phyloP scores from a whole-genome alignment of 2,888 invertebrate genomes.

The Pseudeuparius sepicola region DNA sequence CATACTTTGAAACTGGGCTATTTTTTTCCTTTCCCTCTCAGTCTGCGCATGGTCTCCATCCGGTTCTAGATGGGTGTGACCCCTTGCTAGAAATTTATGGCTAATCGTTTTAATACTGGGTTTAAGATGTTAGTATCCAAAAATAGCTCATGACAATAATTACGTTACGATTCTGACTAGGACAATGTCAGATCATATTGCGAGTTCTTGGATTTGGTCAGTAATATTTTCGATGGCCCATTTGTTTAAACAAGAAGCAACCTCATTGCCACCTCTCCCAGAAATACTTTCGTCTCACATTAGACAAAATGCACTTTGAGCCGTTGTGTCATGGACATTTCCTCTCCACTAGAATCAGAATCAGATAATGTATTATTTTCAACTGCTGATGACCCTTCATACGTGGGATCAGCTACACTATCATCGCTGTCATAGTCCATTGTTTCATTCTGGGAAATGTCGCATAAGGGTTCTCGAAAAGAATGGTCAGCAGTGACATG shows the following conservation, averaged over 20 bases:
- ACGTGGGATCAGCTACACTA: no score
- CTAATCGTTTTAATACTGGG: constrained; percentile 3
- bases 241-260: constrained; percentile 2
- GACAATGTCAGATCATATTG: constrained; percentile 3
- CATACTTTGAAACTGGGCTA: constrained; percentile 1
- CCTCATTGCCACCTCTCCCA: constrained; percentile 3
- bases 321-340: no score
- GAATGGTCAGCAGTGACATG: constrained; percentile 3
- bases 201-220: constrained; percentile 1
- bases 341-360: no score
- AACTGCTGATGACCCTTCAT: no score
- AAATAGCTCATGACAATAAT: constrained; percentile 2
- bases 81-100: no score
- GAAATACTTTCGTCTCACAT: constrained; percentile 5
- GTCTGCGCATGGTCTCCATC: constrained; percentile 2
- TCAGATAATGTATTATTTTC: no score
- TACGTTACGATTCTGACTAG: constrained; percentile 3
- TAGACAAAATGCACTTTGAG: no score
- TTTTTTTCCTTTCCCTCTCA: constrained; percentile 3
- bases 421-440: no score
- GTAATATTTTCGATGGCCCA: constrained; percentile 2
- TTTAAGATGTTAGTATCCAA: constrained; percentile 3
- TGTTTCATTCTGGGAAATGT: constrained; percentile 2
- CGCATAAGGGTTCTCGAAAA: constrained; percentile 2
- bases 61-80: no score